Evolutionary conservation across 2,113 vertebrate species (phyloP), one percentile per base, ranked within the genome.

Genomic region (Barbus barbus): DNA sequence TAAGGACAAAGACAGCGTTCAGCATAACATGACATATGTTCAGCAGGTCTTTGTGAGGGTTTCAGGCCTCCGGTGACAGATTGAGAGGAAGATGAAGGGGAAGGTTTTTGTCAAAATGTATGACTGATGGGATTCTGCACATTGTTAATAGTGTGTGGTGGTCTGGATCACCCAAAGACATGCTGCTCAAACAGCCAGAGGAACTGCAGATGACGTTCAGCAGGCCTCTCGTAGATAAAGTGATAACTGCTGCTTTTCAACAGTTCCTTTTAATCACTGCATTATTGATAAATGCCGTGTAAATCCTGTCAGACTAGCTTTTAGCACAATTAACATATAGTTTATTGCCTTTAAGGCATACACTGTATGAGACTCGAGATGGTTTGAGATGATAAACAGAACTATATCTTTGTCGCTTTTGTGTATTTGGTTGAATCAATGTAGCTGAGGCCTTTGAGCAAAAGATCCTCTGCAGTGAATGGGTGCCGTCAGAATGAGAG

Each of bases 121-220:
- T 75, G 74, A 88, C 76, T 78, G 22, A 73, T 84, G 63, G 13
- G 48, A 31, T 79, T 87, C 67, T 41, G 61, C 84, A 79, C 83
- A 58, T 58, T 77, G 78, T 86, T 83, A 83, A 76, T 56, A 2
- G 3, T 56, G 53, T 56, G 53, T 38, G 24, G 65, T 60, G 74
- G 44, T 58, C 53, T 12, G 46, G 67, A 4, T 65, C 51, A 4
- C 20, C 53, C 20, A 56, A 22, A 56, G 53, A 20, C 53, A 56
- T 0, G 22, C 53, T 9, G 53, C 69, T 75, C 72, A 80, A 85
- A 63, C 83, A 79, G 72, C 81, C 46, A 89, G 87, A 90, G 81
- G 53, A 83, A 60, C 71, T 38, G 63, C 74, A n/a, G 61, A 26
- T 80, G 76, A 69, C 22, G 33, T 78, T 88, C 81, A 86, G 44